Percentiles rank a stretch among this genome's conserved stretches.
Conservation (phyloP, 2,888 invertebrate genomes). For the Drosophila flavopinicola region DNA sequence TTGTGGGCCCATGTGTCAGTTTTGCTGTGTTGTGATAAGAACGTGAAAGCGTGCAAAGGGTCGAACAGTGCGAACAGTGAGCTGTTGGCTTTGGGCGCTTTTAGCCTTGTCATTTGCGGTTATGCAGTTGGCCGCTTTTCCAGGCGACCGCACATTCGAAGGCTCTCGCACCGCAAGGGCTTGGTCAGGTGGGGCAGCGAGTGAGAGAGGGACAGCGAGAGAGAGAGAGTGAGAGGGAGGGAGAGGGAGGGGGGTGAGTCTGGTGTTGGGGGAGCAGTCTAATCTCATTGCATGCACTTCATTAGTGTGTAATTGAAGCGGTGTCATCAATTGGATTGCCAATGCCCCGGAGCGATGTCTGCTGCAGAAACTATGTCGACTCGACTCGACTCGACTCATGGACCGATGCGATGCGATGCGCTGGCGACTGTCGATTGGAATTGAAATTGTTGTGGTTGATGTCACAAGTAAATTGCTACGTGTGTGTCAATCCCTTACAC, state of each 20-base stretch:
- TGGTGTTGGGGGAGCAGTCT: not conserved
- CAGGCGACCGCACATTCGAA: constrained; percentile 5
- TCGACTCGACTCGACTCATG: not conserved
- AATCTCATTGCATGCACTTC: constrained; percentile 38
- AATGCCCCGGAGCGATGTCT: constrained; percentile 9
- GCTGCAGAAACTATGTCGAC: not conserved
- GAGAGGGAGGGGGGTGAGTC: not conserved
- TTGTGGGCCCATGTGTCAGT: not conserved
- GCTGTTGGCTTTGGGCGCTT: not conserved
- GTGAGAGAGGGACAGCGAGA: not conserved
- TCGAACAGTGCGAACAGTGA: not conserved
- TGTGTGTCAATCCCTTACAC: constrained; percentile 1
- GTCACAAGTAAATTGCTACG: constrained; percentile 58
- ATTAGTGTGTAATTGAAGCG: constrained; percentile 56
- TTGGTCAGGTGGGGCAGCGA: constrained; percentile 2
- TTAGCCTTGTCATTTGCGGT: constrained; percentile 6
- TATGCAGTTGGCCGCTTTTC: constrained; percentile 5
- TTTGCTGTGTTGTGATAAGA: not conserved
- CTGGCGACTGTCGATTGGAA: constrained; percentile 16
- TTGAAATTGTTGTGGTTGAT: constrained; percentile 49
- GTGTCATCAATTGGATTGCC: constrained; percentile 28
- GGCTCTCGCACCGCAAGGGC: constrained; percentile 8
- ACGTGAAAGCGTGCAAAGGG: too few species aligned
- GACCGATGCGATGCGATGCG: constrained; percentile 1
- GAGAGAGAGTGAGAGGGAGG: not conserved